These are phyloP conservation scores for Philaethria dido DNA, from an alignment of 2,888 invertebrate species.

Conservation along the genomic window DNA sequence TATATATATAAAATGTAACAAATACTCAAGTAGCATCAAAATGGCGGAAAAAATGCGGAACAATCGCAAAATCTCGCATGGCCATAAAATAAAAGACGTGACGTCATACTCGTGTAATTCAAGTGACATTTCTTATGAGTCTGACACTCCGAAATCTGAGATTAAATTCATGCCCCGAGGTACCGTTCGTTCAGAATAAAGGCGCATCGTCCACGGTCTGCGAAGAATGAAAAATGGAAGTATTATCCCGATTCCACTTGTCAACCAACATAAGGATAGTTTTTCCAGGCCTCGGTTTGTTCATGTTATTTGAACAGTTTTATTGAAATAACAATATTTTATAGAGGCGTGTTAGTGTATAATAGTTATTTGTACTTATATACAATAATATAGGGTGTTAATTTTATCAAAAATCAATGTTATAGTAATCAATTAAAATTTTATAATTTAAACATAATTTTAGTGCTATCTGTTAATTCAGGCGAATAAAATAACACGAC, in stretches of 20 bases:
- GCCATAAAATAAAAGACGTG: constrained; percentile 32
- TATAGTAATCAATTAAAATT: not conserved
- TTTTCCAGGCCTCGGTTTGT: constrained; percentile 51
- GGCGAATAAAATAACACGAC: constrained; percentile 46
- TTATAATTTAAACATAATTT: not conserved
- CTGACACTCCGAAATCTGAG: constrained; percentile 75
- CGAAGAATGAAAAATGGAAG: constrained; percentile 76
- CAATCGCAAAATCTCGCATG: constrained; percentile 30
- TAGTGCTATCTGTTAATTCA: not conserved
- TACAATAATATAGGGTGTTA: not conserved
- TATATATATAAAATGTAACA: not conserved
- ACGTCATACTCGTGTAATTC: constrained; percentile 39
- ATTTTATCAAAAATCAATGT: not conserved
- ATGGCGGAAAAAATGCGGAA: constrained; percentile 51
- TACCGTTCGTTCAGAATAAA: constrained; percentile 73
- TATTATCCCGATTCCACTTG: constrained; percentile 76
- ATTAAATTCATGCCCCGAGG: constrained; percentile 82
- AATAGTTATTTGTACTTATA: not conserved
- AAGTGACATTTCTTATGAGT: constrained; percentile 73
- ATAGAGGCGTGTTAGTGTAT: no score
- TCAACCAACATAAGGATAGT: constrained; percentile 65
- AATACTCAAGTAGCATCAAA: constrained; percentile 27
- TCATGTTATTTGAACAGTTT: constrained; percentile 42
- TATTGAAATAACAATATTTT: constrained; percentile 22
- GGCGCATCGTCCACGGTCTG: constrained; percentile 74